Evolutionary conservation across 2,113 vertebrate genomes (phyloP), one percentile per base, ranked within the genome.

Genomic region (Hypomesus transpacificus): DNA sequence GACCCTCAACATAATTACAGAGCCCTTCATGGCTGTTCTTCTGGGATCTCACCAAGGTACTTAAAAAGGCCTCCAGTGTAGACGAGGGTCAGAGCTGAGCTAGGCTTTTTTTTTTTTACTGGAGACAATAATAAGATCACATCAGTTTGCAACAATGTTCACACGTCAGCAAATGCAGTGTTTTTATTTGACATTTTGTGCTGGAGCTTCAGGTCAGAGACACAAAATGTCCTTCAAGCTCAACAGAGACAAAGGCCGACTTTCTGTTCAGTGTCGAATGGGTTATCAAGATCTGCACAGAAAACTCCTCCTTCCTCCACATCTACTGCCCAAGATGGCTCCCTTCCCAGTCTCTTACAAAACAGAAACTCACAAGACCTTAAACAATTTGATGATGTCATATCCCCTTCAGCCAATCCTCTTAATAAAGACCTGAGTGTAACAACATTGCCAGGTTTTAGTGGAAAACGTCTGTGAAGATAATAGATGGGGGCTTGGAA

Each of bases 401-500:
- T 75, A 70, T 80, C 75, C 76, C 81, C 70, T 52, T 82, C 73
- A 80, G 79, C 66, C 78, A 70, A 69, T 78, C 72, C 57, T 72
- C 75, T 54, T 63, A 81, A 81, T 80, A 75, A 61, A 62, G n/a
- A 75, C 70, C 68, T 61, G 67, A 84, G 70, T 71, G 8, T 57
- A 20, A 60, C 39, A n/a, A 58, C 66, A 74, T 21, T 56, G 14
- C 64, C 73, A 72, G 26, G 72, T 77, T 70, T 66, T 62, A 86
- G 76, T 31, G 82, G 75, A 82, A 85, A 77, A 52, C 14, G 71
- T 71, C 65, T 73, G 75, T 64, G 75, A 70, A 72, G 77, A 80
- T 28, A 73, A 77, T 53, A 80, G 39, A 80, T 84, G 85, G 76
- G 60, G 60, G 63, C 75, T 0, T 69, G 80, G 78, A 85, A 87